Conservation (phyloP, 2,113 vertebrate genomes). For the Mustela lutreola region DNA sequence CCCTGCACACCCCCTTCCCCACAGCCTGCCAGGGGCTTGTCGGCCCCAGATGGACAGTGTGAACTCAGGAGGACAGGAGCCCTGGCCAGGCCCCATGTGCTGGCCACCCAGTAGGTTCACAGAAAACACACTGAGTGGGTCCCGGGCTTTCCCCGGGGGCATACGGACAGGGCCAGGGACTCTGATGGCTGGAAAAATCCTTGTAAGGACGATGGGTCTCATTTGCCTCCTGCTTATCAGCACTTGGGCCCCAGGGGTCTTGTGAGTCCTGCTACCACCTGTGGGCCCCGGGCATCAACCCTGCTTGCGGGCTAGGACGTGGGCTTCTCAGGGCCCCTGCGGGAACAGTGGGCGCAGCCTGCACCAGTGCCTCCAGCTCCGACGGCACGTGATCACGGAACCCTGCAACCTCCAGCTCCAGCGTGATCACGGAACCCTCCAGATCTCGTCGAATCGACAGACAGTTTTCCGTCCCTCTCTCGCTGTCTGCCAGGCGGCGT, state of each 20-base stretch:
- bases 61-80: not conserved
- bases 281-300: not conserved
- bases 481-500: too few relatives aligned
- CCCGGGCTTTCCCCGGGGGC: not conserved
- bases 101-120: not conserved
- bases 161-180: not conserved
- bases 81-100: accelerated
- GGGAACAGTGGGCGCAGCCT: not conserved
- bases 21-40: not conserved
- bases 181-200: not conserved
- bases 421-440: not conserved
- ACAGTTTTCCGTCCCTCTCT: too few relatives aligned
- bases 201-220: not conserved
- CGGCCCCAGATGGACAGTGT: not conserved
- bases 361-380: not conserved
- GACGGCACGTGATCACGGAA: not conserved
- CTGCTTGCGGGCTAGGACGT: not conserved
- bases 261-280: not conserved
- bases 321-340: not conserved
- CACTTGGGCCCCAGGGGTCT: not conserved
- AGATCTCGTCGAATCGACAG: not conserved
- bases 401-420: not conserved
- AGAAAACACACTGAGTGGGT: not conserved
- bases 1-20: not conserved
- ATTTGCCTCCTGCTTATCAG: not conserved